Evolutionary conservation across 2,113 vertebrate species (phyloP), one percentile per base, ranked within the genome.

Genomic region (Anoplopoma fimbria): DNA sequence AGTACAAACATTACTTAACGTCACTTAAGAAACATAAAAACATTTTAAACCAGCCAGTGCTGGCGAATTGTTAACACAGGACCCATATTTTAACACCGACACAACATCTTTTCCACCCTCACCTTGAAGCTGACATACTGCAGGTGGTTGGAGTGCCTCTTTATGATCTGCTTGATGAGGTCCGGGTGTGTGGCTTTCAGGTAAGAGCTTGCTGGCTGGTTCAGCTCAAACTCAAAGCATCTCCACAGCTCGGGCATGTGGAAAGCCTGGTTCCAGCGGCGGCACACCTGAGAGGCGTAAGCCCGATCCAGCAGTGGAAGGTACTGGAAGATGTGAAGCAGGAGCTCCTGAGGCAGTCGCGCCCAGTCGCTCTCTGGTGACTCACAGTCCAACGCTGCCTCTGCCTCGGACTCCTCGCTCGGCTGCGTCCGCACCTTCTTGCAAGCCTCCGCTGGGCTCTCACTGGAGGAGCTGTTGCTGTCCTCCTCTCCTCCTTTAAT

Each of bases 41-140:
- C 23, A 25, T 25, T 38, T 69, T 0, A 23, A 58, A 60, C 9
- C 42, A 64, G 6, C 25, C 9, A 1, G 3, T 62, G 42, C 12
- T 2, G 2, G 25, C 6, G 62, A 72, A 40, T 1, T 62, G 25
- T 14, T 4, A 31, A 58, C 2, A 47, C 17, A 38, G 29, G 14
- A 34, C 0, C 1, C 36, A 55, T 1, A 9, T 58, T 68, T 55
- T 1, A 0, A 45, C 23, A 47, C 5, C 57, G 14, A 70, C 6
- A 51, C 25, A 23, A 27, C 1, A 3, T 17, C 15, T 45, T 19
- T 4, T 19, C 9, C 34, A 3, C 0, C 19, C 88, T 89, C 92
- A 99, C 98, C 97, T 99, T 99, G 94, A 99, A 99, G 94, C 98
- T 99, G 92, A 99, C 98, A 69, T 99, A 99, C 70, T 99, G 98